Conservation (phyloP, 2,113 vertebrate genomes). For the Bos taurus region ARS-UCD2.0 NC_037351.1:34897501-34898000, state of each 20-base stretch:
- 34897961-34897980: conserved; percentile 49
- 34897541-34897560: conserved; percentile 68
- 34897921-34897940: conserved; percentile 44
- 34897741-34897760: conserved; percentile 5
- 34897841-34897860: conserved; percentile 13
- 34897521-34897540: conserved; percentile 16
- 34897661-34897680: conserved; percentile 30
- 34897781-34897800: conserved; percentile 33
- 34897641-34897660: conserved; percentile 40
- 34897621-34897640: neutral
- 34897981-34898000: neutral
- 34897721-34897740: neutral
- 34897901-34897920: conserved; percentile 51
- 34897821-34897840: conserved; percentile 11
- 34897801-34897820: neutral
- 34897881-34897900: conserved; percentile 46
- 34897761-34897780: conserved; percentile 9
- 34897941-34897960: conserved; percentile 54
- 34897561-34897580: conserved; percentile 73
- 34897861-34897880: neutral
- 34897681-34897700: conserved; percentile 11
- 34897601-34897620: neutral
- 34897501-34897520: neutral
- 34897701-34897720: neutral
- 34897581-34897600: conserved; percentile 26